These are phyloP conservation scores for Muraenolepis orangiensis DNA, from an alignment of 2,797 vertebrate genomes.

Conservation along the genomic window DNA sequence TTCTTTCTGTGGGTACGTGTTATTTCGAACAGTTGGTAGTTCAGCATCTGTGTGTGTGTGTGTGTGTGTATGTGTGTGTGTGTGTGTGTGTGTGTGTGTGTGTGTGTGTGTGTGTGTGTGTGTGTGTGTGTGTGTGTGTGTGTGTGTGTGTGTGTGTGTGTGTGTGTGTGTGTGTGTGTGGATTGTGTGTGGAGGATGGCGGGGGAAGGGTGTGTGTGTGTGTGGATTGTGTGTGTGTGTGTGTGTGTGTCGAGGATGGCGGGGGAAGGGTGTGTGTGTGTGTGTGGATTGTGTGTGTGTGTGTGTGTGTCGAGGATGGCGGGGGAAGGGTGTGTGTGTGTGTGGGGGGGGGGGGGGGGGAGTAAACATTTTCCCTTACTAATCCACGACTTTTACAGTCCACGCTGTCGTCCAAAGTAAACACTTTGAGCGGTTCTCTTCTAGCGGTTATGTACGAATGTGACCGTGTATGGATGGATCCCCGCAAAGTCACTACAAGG, in stretches of 20 bases:
- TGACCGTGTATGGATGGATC: no score
- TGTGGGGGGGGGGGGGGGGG: no score
- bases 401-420: neutral
- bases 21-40: neutral
- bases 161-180: neutral
- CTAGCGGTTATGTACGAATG: no score
- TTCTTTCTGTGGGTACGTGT: neutral
- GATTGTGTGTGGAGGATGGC: neutral
- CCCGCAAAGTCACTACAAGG: no score
- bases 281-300: neutral
- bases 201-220: neutral
- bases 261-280: neutral
- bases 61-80: neutral
- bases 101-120: no score
- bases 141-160: no score
- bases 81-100: no score
- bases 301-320: neutral
- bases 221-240: no score
- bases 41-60: neutral
- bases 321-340: neutral
- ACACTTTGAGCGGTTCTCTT: neutral
- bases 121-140: neutral
- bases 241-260: no score
- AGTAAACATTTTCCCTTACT: neutral
- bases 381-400: neutral